These are phyloP conservation scores for Idris sp. DNA, from an alignment of 1,140 invertebrate genomes.

Conservation along the genomic window DNA sequence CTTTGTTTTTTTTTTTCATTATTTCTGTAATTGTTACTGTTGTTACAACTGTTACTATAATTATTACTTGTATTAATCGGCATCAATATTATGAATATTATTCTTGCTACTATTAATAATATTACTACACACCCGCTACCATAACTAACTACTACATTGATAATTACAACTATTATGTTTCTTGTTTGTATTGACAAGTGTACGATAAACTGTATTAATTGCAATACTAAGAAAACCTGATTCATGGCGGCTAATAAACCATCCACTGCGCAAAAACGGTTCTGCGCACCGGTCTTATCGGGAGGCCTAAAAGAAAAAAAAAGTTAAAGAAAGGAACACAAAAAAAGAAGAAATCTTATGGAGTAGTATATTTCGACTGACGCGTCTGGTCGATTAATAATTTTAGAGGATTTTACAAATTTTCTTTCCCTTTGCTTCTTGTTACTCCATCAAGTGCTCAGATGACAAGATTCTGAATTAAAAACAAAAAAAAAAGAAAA, in stretches of 20 bases:
- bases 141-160: conserved; percentile 64
- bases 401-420: conserved; percentile 59
- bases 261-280: conserved; percentile 74
- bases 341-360: conserved; percentile 49
- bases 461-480: conserved; percentile 53
- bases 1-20: conserved; percentile 48
- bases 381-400: conserved; percentile 64
- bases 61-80: conserved; percentile 63
- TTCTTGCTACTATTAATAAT: conserved; percentile 62
- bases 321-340: conserved; percentile 15
- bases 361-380: conserved; percentile 60
- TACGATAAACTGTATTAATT: conserved; percentile 72
- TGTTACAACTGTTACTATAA: conserved; percentile 64
- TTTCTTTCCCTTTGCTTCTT: conserved; percentile 61
- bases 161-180: conserved; percentile 64
- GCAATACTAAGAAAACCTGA: conserved; percentile 70
- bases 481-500: conserved; percentile 48
- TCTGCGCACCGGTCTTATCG: conserved; percentile 70
- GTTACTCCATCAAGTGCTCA: conserved; percentile 59
- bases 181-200: conserved; percentile 65
- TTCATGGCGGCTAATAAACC: conserved; percentile 76
- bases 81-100: conserved; percentile 63
- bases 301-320: conserved; percentile 59
- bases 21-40: conserved; percentile 61
- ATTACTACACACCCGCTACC: conserved; percentile 63